These are phyloP conservation scores for Geotrupes spiniger DNA, from an alignment of 2,888 invertebrate species.

Conservation along the genomic window DNA sequence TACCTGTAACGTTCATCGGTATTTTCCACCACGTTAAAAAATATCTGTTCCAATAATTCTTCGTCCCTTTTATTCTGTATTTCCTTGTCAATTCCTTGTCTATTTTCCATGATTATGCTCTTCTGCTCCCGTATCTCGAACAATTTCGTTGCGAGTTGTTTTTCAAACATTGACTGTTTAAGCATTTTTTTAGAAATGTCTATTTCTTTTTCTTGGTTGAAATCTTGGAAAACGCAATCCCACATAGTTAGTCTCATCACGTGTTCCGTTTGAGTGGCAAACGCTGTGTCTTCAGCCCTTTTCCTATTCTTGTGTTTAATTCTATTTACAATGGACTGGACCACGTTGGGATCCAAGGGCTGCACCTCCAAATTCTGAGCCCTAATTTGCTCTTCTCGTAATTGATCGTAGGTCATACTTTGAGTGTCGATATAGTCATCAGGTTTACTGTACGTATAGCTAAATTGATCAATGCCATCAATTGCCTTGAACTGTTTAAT, in stretches of 20 bases:
- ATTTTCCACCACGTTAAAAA: conserved; percentile 22
- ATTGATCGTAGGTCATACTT: not conserved
- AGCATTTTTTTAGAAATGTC: conserved; percentile 57
- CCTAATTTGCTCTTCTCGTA: not conserved
- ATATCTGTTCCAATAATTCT: conserved; percentile 46
- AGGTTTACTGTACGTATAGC: too few species aligned
- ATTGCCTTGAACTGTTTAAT: conserved; percentile 32
- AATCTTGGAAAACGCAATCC: conserved; percentile 54
- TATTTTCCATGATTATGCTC: conserved; percentile 55
- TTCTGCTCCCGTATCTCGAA: conserved; percentile 61
- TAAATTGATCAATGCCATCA: conserved; percentile 22
- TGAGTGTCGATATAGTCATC: too few species aligned
- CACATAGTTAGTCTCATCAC: conserved; percentile 53
- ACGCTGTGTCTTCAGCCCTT: too few species aligned
- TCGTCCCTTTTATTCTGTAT: conserved; percentile 53
- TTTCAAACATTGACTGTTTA: conserved; percentile 63
- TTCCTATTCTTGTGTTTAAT: not conserved
- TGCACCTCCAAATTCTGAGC: not conserved
- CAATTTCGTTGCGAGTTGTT: conserved; percentile 62
- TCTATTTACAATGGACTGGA: not conserved
- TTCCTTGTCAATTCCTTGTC: conserved; percentile 53
- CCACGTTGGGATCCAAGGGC: not conserved
- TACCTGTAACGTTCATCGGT: conserved; percentile 25
- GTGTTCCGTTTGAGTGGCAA: not conserved
- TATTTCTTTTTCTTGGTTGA: conserved; percentile 54